A percentile compares a stretch with the other conserved stretches of the same genome.
These are phyloP conservation scores for Panulirus ornatus DNA, from an alignment of 1,140 invertebrate genomes.

Conservation along the genomic window DNA sequence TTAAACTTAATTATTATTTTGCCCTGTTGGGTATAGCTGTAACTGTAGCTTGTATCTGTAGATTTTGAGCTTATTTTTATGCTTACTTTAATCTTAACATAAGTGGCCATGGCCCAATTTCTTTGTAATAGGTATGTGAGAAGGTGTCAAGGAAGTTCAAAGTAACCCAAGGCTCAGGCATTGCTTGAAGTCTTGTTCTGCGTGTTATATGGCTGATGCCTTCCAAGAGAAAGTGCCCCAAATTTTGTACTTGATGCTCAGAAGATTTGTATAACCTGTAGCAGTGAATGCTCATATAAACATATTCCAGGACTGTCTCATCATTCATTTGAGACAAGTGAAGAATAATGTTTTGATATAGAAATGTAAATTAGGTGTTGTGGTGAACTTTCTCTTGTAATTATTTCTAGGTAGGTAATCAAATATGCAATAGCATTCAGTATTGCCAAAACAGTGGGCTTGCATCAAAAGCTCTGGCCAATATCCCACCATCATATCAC, in stretches of 20 bases:
- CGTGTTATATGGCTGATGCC: no score
- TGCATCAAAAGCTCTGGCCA: constrained; percentile 6
- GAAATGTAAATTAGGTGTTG: not conserved
- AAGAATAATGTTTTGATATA: not conserved
- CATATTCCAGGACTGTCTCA: not conserved
- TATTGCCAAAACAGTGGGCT: constrained; percentile 50
- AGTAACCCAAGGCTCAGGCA: not conserved
- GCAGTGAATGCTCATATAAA: constrained; percentile 1
- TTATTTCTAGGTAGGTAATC: constrained; percentile 37
- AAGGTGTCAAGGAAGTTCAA: constrained; percentile 39
- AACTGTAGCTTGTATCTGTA: constrained; percentile 49
- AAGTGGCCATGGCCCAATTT: constrained; percentile 2
- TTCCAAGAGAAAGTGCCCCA: not conserved
- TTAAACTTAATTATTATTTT: constrained; percentile 1
- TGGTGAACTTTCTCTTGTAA: constrained; percentile 32
- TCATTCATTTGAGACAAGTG: not conserved
- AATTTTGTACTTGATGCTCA: not conserved
- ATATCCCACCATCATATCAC: constrained; percentile 45
- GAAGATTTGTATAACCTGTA: no score
- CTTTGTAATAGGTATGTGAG: constrained; percentile 22
- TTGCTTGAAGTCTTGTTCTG: not conserved
- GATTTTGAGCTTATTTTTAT: constrained; percentile 57
- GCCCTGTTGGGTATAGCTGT: constrained; percentile 33
- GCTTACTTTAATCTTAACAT: constrained; percentile 40
- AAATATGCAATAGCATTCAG: constrained; percentile 50